Conservation (phyloP, 2,888 invertebrate genomes). For the Melipona beecheii region DNA sequence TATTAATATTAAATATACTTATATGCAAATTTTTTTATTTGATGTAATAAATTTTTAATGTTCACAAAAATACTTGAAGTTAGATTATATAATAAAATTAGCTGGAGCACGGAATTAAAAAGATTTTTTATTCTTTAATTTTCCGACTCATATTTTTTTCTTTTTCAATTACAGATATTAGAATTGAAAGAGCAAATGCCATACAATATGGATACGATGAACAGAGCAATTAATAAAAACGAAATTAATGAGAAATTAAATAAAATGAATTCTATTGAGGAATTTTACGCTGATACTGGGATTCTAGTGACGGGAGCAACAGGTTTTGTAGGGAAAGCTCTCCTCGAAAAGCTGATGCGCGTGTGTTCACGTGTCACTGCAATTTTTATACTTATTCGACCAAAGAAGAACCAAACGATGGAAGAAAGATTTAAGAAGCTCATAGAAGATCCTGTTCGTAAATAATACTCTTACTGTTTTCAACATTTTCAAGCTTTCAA, state of each 20-base stretch:
- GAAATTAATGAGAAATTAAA: constrained; percentile 66
- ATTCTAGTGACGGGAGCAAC: constrained; percentile 88
- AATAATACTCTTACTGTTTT: background rate
- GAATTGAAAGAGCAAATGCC: no score
- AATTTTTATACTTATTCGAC: constrained; percentile 93
- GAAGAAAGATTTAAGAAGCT: constrained; percentile 90
- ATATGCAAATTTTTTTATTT: no score
- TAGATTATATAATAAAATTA: no score
- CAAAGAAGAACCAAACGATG: constrained; percentile 89
- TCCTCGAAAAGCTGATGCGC: constrained; percentile 95
- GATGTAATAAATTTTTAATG: no score
- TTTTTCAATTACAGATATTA: no score
- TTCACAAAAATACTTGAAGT: no score
- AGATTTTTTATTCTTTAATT: no score
- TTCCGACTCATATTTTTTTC: no score
- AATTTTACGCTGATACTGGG: constrained; percentile 86
- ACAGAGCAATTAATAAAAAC: constrained; percentile 74
- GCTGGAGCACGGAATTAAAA: no score
- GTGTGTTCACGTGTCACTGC: constrained; percentile 91
- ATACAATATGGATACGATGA: constrained; percentile 77
- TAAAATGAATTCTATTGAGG: constrained; percentile 78
- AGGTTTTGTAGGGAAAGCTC: constrained; percentile 97
- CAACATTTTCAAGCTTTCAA: background rate
- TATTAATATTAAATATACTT: no score
- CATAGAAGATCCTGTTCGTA: constrained; percentile 88